A percentile compares a stretch with the other conserved stretches of the same genome.
Conservation (phyloP, 1,140 invertebrate genomes). For the Hypsibius dujardini region DNA sequence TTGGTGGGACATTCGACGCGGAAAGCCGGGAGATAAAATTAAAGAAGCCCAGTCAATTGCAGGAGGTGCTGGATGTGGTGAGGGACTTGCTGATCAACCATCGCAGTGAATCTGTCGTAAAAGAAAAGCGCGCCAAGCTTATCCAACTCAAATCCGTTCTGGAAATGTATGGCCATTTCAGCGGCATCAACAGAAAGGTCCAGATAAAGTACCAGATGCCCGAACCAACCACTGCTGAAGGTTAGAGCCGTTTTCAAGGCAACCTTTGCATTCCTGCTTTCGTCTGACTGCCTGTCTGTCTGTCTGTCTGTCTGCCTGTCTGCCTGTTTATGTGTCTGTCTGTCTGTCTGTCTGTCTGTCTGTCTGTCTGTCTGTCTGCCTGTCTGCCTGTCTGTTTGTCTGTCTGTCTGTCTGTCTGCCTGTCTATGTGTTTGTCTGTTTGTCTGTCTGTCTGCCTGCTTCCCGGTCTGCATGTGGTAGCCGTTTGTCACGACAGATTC, state of each 20-base stretch:
- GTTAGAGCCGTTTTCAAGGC: too few species aligned
- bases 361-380: too few species aligned
- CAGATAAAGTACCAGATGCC: conserved; percentile 94
- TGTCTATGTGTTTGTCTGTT: too few species aligned
- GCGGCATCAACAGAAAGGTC: conserved; percentile 97
- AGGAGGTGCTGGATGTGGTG: conserved; percentile 42
- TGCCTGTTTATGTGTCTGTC: not conserved
- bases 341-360: too few species aligned
- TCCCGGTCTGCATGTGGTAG: too few species aligned
- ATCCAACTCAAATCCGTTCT: conserved; percentile 93
- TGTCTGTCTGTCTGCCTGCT: too few species aligned
- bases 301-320: not conserved
- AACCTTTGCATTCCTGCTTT: too few species aligned
- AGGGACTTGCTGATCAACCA: conserved; percentile 27
- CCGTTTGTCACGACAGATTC: not conserved
- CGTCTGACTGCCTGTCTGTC: not conserved
- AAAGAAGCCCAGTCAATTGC: conserved; percentile 88
- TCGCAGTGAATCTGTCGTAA: conserved; percentile 48
- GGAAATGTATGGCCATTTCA: conserved; percentile 99
- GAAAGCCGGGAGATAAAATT: conserved; percentile 68
- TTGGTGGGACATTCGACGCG: conserved; percentile 62
- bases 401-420: too few species aligned
- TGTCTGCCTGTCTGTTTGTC: too few species aligned
- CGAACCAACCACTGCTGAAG: not conserved
- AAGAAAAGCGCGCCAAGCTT: conserved; percentile 85